Percentiles rank a stretch among this genome's conserved stretches.
Evolutionary conservation across 2,113 vertebrate species (phyloP).

Genomic region (Erythrocercus mccallii): DNA sequence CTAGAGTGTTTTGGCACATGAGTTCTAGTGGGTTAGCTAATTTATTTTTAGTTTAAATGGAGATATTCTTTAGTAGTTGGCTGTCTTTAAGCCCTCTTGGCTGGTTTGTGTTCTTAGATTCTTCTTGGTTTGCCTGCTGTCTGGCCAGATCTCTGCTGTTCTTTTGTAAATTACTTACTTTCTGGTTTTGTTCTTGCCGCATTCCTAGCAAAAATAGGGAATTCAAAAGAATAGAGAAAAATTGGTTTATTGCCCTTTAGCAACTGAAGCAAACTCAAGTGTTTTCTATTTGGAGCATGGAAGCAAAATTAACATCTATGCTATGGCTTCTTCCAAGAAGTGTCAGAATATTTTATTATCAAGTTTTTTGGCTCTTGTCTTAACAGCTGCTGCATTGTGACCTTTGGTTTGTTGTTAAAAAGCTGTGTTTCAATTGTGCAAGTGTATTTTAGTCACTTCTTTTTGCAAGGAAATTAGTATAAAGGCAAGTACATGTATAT

Average conservation of each 20-base stretch:
- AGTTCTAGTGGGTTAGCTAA: background rate
- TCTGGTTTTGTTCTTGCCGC: background rate
- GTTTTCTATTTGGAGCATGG: background rate
- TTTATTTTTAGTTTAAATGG: background rate
- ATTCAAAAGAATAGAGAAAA: background rate
- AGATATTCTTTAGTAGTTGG: background rate
- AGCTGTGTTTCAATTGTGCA: background rate
- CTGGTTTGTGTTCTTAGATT: background rate
- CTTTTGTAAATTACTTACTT: background rate
- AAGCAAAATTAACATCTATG: background rate
- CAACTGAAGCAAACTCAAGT: background rate
- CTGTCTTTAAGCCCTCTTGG: background rate
- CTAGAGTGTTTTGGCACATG: background rate
- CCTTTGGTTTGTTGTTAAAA: background rate
- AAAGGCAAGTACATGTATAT: background rate
- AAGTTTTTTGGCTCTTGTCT: background rate
- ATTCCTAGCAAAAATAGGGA: background rate
- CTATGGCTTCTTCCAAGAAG: background rate
- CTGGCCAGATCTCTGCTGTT: background rate
- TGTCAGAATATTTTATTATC: background rate
- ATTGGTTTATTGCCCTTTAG: background rate
- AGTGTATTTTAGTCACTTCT: background rate
- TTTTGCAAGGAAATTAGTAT: background rate
- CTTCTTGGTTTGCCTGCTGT: background rate
- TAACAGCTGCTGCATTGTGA: background rate